A percentile compares a stretch with the other conserved stretches of the same genome.
These are phyloP conservation scores for Condylura cristata DNA, from an alignment of 2,113 vertebrate species.

Conservation along the genomic window DNA sequence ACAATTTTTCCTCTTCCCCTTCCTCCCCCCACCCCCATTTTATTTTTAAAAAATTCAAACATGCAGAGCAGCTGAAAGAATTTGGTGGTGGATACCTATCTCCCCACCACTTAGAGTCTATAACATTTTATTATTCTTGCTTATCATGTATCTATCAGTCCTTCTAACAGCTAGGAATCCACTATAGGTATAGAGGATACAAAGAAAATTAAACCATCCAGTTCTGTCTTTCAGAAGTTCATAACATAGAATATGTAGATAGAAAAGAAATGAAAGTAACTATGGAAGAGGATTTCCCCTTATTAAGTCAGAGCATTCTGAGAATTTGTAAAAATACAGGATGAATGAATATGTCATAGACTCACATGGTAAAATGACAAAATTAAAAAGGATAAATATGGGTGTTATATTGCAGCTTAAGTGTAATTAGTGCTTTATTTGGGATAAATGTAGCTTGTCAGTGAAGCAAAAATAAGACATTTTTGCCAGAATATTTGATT, in stretches of 20 bases:
- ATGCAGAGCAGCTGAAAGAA: background rate
- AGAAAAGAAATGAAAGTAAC: background rate
- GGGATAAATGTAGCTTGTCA: background rate
- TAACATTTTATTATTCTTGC: background rate
- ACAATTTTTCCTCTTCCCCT: background rate
- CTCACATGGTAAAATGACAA: background rate
- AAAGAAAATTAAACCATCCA: slow-evolving; percentile 35
- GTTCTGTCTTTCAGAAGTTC: background rate
- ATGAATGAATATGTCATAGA: background rate
- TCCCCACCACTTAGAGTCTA: background rate
- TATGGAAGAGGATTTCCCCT: background rate
- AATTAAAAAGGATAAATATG: background rate
- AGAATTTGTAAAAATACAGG: background rate
- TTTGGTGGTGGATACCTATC: background rate
- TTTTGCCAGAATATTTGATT: slow-evolving; percentile 50
- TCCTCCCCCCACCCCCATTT: background rate
- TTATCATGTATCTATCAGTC: background rate
- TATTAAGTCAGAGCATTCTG: background rate
- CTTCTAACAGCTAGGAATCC: background rate
- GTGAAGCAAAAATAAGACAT: background rate
- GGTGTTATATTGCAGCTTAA: slow-evolving; percentile 29
- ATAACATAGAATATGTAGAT: background rate
- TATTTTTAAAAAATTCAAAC: background rate
- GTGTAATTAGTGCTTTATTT: background rate
- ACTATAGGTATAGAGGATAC: background rate